These are phyloP conservation scores for Ectemnius continuus DNA, from an alignment of 2,888 invertebrate genomes.

Conservation along the genomic window DNA sequence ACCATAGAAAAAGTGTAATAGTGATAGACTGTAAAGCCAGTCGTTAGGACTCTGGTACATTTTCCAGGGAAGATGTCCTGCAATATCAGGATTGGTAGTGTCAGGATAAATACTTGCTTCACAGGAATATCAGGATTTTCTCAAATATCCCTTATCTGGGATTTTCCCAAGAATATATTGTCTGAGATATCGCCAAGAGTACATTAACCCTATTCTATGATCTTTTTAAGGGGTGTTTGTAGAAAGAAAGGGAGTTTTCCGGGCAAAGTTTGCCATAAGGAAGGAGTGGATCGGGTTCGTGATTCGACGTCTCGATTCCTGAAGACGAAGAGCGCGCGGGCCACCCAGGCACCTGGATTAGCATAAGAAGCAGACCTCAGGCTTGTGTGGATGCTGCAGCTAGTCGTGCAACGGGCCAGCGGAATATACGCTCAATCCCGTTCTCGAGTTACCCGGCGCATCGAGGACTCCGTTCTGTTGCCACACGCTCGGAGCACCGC, in stretches of 20 bases:
- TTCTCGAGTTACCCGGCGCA: conserved; percentile 55
- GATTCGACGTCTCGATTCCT: conserved; percentile 44
- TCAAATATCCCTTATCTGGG: too few relatives aligned
- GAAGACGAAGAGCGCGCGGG: conserved; percentile 52
- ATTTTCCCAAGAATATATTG: too few relatives aligned
- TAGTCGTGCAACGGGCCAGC: conserved; percentile 28
- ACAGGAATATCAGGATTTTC: too few relatives aligned
- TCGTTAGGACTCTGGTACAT: too few relatives aligned
- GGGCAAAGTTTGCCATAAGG: not conserved
- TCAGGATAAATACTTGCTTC: too few relatives aligned
- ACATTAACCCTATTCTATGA: not conserved
- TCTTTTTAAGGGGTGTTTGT: not conserved
- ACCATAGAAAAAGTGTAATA: not conserved
- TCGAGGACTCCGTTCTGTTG: conserved; percentile 20
- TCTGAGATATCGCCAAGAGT: too few relatives aligned
- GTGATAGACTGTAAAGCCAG: too few relatives aligned
- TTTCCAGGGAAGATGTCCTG: too few relatives aligned
- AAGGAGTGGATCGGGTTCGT: conserved; percentile 15
- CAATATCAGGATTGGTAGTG: too few relatives aligned
- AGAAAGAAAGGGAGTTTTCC: not conserved
- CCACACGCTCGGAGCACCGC: not conserved
- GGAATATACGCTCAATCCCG: conserved; percentile 43
- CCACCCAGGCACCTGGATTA: conserved; percentile 66
- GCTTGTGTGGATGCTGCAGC: conserved; percentile 33
- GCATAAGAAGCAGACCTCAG: conserved; percentile 60